These are phyloP conservation scores for Odontomyia ornata DNA, from an alignment of 2,888 invertebrate species.

Conservation along the genomic window DNA sequence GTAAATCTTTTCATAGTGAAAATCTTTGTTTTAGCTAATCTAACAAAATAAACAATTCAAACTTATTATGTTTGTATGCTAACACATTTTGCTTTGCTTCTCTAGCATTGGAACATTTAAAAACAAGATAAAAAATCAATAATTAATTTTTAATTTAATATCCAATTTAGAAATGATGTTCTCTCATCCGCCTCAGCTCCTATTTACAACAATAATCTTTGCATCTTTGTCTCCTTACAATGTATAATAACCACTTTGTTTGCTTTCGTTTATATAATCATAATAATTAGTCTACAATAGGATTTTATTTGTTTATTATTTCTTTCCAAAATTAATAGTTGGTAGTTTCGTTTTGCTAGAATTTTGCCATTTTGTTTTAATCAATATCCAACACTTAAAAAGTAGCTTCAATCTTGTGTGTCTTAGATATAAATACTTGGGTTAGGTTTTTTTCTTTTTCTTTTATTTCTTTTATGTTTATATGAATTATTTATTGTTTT, in stretches of 20 bases:
- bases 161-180: conserved; percentile 13
- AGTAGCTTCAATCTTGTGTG: conserved; percentile 23
- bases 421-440: conserved; percentile 41
- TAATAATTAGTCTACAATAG: background rate
- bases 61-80: background rate
- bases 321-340: background rate
- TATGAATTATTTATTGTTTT: conserved; percentile 31
- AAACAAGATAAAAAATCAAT: conserved; percentile 30
- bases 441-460: conserved; percentile 5
- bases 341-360: background rate
- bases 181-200: background rate
- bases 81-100: background rate
- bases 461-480: conserved; percentile 2
- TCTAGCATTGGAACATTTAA: conserved; percentile 24
- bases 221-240: background rate
- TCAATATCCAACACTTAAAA: conserved; percentile 44
- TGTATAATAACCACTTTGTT: background rate
- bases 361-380: background rate
- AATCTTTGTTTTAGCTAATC: conserved; percentile 1
- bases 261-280: too few species aligned
- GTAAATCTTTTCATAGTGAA: background rate
- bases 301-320: background rate
- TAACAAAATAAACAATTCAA: conserved; percentile 9
- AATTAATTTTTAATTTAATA: conserved; percentile 23
- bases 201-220: conserved; percentile 10